phyloP scores from a whole-genome alignment of 2,888 invertebrate species.

The Dicranocentrus wangi region DNA sequence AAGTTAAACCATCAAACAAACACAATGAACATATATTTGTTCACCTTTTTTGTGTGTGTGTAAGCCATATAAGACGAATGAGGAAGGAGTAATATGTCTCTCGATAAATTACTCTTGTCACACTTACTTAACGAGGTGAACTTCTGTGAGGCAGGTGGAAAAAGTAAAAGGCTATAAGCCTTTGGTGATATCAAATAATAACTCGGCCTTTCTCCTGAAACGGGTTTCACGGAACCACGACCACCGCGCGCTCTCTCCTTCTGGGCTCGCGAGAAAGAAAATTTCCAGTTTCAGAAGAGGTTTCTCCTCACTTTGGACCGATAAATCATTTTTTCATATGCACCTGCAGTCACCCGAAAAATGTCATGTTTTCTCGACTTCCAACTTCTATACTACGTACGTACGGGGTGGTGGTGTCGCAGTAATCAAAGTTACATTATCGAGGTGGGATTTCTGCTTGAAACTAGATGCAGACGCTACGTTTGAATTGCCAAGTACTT shows the following conservation, averaged over 20 bases:
- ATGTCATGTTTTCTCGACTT: not conserved
- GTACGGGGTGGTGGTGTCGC: too few relatives aligned
- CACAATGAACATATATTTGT: conserved; percentile 11
- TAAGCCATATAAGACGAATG: not conserved
- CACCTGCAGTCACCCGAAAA: conserved; percentile 17
- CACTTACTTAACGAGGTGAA: conserved; percentile 64
- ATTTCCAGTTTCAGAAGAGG: too few relatives aligned
- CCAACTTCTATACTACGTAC: too few relatives aligned
- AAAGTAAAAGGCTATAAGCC: conserved; percentile 56
- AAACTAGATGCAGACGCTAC: too few relatives aligned
- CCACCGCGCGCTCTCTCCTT: not conserved
- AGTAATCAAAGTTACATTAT: too few relatives aligned
- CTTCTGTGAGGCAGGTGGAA: conserved; percentile 58
- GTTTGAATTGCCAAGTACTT: too few relatives aligned
- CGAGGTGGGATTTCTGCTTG: too few relatives aligned
- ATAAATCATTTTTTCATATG: conserved; percentile 56
- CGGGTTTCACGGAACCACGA: conserved; percentile 6
- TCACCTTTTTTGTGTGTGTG: not conserved
- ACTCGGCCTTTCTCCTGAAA: conserved; percentile 51
- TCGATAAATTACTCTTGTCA: conserved; percentile 64
- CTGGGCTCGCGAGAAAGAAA: conserved; percentile 16
- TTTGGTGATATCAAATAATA: conserved; percentile 33
- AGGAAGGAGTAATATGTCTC: conserved; percentile 45
- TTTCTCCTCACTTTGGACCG: too few relatives aligned
- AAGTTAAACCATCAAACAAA: conserved; percentile 35